Percentiles rank a stretch among this genome's conserved stretches.
Conservation (phyloP, 1,140 invertebrate species). For the Neodiprion pinetum region DNA sequence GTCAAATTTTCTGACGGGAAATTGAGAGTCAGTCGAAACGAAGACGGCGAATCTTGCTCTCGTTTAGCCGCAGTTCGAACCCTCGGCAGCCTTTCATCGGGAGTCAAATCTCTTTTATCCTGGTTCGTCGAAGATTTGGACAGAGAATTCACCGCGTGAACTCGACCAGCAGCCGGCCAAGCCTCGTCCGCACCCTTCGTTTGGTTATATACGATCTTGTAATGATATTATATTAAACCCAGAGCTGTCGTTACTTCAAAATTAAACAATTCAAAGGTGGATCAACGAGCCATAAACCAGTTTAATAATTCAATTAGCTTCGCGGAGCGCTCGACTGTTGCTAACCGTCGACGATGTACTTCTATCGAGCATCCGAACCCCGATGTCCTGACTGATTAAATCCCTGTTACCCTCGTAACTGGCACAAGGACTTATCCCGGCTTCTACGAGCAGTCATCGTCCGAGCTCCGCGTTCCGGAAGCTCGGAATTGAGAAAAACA, state of each 20-base stretch:
- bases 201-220: conserved; percentile 1
- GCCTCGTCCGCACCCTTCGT: not conserved
- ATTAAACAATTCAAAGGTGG: conserved; percentile 17
- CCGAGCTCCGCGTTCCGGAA: no score
- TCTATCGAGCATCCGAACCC: not conserved
- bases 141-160: not conserved
- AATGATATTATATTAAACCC: conserved; percentile 13
- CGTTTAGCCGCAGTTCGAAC: no score
- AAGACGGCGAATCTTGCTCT: no score
- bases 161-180: not conserved
- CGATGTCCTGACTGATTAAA: not conserved
- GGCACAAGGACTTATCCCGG: no score
- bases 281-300: conserved; percentile 17
- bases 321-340: not conserved
- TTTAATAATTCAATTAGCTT: conserved; percentile 17
- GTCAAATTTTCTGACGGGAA: no score
- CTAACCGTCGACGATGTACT: not conserved
- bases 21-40: no score
- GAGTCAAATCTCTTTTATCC: no score
- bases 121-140: not conserved
- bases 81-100: no score
- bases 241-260: conserved; percentile 2
- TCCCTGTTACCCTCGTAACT: not conserved
- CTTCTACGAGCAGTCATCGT: no score
- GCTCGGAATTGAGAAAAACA: no score